A percentile compares a stretch with the other conserved stretches of the same genome.
phyloP scores from a whole-genome alignment of 2,888 invertebrate genomes.

The Margaritifera margaritifera region DNA sequence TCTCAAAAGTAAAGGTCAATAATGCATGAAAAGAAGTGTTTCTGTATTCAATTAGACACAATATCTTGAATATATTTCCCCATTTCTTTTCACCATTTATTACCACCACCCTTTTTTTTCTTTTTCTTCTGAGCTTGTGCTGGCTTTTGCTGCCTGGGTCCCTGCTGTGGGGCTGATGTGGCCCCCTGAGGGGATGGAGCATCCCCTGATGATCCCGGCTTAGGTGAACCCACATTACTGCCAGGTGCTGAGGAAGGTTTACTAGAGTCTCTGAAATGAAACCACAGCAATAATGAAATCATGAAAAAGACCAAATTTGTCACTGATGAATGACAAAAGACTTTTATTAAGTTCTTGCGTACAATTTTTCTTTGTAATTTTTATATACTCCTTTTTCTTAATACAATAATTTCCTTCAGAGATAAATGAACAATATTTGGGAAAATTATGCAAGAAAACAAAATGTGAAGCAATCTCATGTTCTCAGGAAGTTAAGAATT shows the following conservation, averaged over 20 bases:
- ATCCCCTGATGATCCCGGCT: constrained; percentile 28
- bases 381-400: too few species aligned
- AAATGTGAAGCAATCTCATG: too few species aligned
- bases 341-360: too few species aligned
- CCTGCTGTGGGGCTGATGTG: constrained; percentile 32
- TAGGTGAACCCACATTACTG: constrained; percentile 53
- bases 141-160: constrained; percentile 63
- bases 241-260: constrained; percentile 38
- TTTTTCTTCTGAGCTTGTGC: constrained; percentile 62
- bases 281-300: background rate
- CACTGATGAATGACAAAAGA: too few species aligned
- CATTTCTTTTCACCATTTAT: constrained; percentile 29
- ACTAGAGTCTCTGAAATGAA: constrained; percentile 52
- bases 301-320: background rate
- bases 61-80: background rate
- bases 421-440: too few species aligned
- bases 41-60: background rate
- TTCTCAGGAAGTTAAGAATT: too few species aligned
- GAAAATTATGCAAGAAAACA: too few species aligned
- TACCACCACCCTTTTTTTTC: constrained; percentile 58
- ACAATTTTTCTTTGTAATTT: too few species aligned
- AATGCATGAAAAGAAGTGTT: too few species aligned
- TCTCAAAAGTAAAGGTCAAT: too few species aligned
- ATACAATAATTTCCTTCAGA: too few species aligned
- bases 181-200: constrained; percentile 27